These are phyloP conservation scores for Neoscelio sp. DNA, from an alignment of 2,888 invertebrate genomes.

Conservation along the genomic window DNA sequence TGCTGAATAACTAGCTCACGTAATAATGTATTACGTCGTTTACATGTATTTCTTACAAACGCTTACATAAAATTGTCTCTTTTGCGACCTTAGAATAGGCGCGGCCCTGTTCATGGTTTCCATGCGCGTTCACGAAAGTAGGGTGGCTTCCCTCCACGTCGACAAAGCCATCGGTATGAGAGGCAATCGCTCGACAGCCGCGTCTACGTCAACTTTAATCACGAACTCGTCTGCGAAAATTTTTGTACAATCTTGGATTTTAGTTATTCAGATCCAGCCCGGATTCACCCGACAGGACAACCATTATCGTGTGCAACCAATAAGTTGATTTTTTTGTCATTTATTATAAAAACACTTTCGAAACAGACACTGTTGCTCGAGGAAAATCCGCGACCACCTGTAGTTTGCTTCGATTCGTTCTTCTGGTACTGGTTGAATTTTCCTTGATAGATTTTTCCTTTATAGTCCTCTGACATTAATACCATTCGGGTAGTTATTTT, in stretches of 20 bases:
- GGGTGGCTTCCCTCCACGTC: constrained; percentile 71
- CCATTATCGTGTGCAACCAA: too few relatives aligned
- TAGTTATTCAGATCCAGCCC: too few relatives aligned
- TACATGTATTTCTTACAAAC: neutral
- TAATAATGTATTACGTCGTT: neutral
- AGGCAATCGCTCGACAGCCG: constrained; percentile 75
- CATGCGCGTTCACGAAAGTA: constrained; percentile 77
- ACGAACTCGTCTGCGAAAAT: constrained; percentile 18
- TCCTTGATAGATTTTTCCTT: neutral
- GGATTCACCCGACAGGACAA: too few relatives aligned
- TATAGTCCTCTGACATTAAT: constrained; percentile 9
- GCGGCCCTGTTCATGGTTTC: constrained; percentile 77
- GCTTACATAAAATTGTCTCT: constrained; percentile 17
- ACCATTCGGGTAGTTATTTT: constrained; percentile 7
- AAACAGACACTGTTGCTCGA: neutral
- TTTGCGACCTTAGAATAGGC: constrained; percentile 72
- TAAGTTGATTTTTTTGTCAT: too few relatives aligned
- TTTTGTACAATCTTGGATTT: too few relatives aligned
- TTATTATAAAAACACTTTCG: neutral
- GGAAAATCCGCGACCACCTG: constrained; percentile 77
- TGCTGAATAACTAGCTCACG: neutral
- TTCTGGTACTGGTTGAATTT: neutral
- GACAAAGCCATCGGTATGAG: constrained; percentile 66
- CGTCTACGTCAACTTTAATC: constrained; percentile 70
- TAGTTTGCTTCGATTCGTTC: constrained; percentile 72